These are phyloP conservation scores for Micromys minutus DNA, from an alignment of 2,113 vertebrate genomes.

Conservation along the genomic window DNA sequence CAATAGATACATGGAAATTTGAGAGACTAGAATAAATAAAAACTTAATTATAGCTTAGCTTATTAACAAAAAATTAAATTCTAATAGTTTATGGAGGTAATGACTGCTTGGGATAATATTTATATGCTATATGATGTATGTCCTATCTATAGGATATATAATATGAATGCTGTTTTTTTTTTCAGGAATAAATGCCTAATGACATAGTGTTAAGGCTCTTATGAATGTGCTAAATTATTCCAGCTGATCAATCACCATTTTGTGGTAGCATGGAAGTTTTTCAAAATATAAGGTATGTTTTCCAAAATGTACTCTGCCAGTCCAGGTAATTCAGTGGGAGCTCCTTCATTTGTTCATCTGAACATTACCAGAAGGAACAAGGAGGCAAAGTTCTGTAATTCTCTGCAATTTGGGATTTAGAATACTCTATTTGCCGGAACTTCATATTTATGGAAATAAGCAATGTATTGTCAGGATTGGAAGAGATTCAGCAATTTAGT, in stretches of 20 bases:
- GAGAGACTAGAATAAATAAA: slow-evolving; percentile 39
- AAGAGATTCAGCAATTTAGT: background rate
- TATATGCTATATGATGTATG: background rate
- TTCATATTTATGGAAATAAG: slow-evolving; percentile 44
- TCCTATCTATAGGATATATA: background rate
- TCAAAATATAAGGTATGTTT: slow-evolving; percentile 32
- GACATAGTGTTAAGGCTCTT: background rate
- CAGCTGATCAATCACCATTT: background rate
- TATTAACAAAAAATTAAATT: slow-evolving; percentile 55
- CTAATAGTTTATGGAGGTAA: background rate
- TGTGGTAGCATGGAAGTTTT: background rate
- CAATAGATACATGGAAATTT: slow-evolving; percentile 9
- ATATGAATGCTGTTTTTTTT: slow-evolving; percentile 51
- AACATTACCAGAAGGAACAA: slow-evolving; percentile 29
- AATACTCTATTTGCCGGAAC: background rate
- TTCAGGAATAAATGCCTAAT: background rate
- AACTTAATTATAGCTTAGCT: slow-evolving; percentile 24
- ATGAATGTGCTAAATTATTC: slow-evolving; percentile 35
- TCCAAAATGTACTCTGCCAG: background rate
- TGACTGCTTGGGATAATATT: background rate
- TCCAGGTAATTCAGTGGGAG: slow-evolving; percentile 18
- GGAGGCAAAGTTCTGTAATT: slow-evolving; percentile 23
- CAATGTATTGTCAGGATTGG: background rate
- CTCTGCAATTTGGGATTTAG: slow-evolving; percentile 19
- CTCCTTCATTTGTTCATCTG: background rate